A percentile compares a stretch with the other conserved stretches of the same genome.
Evolutionary conservation across 1,140 invertebrate genomes (phyloP).

Genomic region (Aleiodes sp.): DNA sequence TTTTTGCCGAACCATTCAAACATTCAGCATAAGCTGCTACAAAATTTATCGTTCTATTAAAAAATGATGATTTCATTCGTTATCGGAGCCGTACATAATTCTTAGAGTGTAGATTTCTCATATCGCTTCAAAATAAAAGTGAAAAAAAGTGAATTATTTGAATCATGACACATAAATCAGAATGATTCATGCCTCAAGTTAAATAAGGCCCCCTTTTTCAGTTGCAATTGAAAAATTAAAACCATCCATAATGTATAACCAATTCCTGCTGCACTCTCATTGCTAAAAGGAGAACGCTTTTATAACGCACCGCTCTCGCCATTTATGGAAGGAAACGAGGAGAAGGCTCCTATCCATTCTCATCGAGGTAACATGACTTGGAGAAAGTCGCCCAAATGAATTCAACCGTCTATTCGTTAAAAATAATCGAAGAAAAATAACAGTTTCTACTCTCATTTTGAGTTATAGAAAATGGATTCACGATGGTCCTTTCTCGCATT

Average conservation of each 20-base stretch:
- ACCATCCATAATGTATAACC: background rate
- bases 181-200: background rate
- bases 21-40: no score
- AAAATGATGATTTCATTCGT: no score
- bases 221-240: background rate
- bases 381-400: conserved; percentile 43
- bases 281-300: conserved; percentile 29
- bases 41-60: no score
- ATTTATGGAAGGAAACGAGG: conserved; percentile 62
- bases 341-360: conserved; percentile 50
- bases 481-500: no score
- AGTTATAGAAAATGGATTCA: background rate
- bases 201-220: background rate
- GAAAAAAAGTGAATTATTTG: no score
- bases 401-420: conserved; percentile 7
- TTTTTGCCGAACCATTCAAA: no score
- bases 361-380: conserved; percentile 47
- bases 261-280: background rate
- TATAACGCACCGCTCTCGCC: conserved; percentile 41
- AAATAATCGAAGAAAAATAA: no score
- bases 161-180: background rate
- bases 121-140: no score
- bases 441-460: conserved; percentile 11
- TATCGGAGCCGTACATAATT: no score
- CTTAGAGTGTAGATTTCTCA: no score